Conservation (phyloP, 2,888 invertebrate genomes). For the Caenorhabditis angaria region DNA sequence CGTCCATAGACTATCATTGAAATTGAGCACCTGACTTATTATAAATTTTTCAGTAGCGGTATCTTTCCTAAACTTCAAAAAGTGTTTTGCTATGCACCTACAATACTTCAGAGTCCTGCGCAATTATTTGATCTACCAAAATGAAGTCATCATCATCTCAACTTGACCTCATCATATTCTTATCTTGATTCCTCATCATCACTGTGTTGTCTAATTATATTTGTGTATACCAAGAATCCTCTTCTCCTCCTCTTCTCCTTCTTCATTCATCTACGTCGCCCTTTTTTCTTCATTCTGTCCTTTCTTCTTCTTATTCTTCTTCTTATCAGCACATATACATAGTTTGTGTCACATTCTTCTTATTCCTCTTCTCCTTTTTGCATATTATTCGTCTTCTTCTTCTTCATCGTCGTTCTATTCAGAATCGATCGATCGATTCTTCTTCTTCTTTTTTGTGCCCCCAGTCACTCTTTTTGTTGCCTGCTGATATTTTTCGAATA, state of each 20-base stretch:
- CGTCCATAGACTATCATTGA: too few relatives aligned
- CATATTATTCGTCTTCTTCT: not conserved
- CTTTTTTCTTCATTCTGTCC: not conserved
- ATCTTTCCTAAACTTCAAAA: too few relatives aligned
- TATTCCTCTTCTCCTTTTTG: not conserved
- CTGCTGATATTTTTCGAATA: too few relatives aligned
- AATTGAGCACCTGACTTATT: too few relatives aligned
- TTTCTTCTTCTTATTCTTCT: not conserved
- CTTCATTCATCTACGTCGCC: not conserved
- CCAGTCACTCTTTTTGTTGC: too few relatives aligned
- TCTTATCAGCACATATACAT: not conserved
- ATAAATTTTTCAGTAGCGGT: too few relatives aligned
- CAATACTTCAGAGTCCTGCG: too few relatives aligned
- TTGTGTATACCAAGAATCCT: not conserved
- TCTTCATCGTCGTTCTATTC: constrained; percentile 8
- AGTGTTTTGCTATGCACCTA: too few relatives aligned
- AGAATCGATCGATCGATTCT: constrained; percentile 8
- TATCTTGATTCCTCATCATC: not conserved
- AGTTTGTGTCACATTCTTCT: not conserved
- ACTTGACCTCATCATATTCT: too few relatives aligned
- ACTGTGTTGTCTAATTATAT: not conserved
- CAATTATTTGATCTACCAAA: too few relatives aligned
- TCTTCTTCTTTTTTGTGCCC: constrained; percentile 8
- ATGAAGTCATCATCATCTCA: too few relatives aligned
- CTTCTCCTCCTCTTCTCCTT: not conserved